Evolutionary conservation across 2,888 invertebrate genomes (phyloP).

Genomic region (Adineta ricciae): DNA sequence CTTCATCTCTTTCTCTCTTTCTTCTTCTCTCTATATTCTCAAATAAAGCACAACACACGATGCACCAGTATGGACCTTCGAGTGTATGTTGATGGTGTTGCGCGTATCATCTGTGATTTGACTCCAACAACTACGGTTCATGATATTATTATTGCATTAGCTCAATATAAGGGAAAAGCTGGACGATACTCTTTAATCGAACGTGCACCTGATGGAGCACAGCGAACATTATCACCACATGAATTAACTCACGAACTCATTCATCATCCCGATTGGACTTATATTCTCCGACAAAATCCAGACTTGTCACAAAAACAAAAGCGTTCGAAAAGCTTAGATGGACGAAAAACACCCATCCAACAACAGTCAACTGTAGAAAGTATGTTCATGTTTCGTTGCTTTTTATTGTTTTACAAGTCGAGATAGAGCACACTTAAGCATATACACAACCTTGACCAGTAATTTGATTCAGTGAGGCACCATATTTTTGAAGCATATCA

Average conservation of each 20-base stretch:
- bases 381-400: background rate
- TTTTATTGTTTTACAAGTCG: background rate
- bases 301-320: background rate
- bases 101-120: constrained; percentile 14
- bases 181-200: background rate
- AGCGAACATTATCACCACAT: background rate
- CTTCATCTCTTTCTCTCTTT: background rate
- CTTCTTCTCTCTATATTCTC: background rate
- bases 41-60: background rate
- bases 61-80: constrained; percentile 13
- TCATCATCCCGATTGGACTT: background rate
- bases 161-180: constrained; percentile 13
- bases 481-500: background rate
- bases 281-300: background rate
- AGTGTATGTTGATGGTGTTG: constrained; percentile 14
- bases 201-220: background rate
- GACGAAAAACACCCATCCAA: background rate
- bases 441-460: background rate
- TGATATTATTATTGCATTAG: constrained; percentile 14
- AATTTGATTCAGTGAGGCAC: background rate
- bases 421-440: background rate
- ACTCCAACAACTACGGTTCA: background rate
- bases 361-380: background rate
- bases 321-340: constrained; percentile 14
- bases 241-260: background rate